Base-by-base conservation (phyloP, 2,113 vertebrate species). In the Rutilus rutilus region DNA sequence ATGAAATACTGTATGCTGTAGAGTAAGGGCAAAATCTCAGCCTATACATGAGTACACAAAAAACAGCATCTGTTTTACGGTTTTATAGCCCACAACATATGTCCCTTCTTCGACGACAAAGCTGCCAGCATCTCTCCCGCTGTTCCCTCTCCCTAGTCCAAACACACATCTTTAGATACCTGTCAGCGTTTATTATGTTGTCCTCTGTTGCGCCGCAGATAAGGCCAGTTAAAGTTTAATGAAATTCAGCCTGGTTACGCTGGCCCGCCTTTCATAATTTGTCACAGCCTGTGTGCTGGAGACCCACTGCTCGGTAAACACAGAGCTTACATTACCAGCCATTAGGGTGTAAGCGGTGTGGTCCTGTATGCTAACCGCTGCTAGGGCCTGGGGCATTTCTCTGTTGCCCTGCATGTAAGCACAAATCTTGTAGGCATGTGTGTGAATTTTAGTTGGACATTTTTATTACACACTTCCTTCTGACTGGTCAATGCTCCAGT, bases 231-330 rank as follows among this genome's bases (percentile, higher is more conserved):
- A 94, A 94, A 93, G 90, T 95, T 94, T 92, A 92, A 92, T 87
- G 94, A 95, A 95, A 95, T 94, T 94, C 94, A 94, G 93, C 92
- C 90, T 62, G 86, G 93, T 90, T 93, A 89, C 90, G 89, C 91
- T 92, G 93, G 93, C 91, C 94, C 84, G 88, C 93, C 92, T 94
- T 94, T 95, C 92, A 93, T 94, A 93, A 94, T 95, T 95, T 95
- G 93, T 94, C 92, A 94, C 94, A 90, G 92, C 91, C 93, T 92
- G 93, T 90, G 91, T 89, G 92, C 92, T 91, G 91, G 93, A 92
- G 93, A 93, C 92, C 89, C 90, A 88, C 92, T 91, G 92, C 95
- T 94, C 92, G 90, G 94, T 94, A 95, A 95, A 95, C 94, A 95
- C 45, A 39, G 88, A 88, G 91, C 86, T 91, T 88, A 88, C 92